phyloP scores from a whole-genome alignment of 2,113 vertebrate genomes.

The Lathamus discolor region DNA sequence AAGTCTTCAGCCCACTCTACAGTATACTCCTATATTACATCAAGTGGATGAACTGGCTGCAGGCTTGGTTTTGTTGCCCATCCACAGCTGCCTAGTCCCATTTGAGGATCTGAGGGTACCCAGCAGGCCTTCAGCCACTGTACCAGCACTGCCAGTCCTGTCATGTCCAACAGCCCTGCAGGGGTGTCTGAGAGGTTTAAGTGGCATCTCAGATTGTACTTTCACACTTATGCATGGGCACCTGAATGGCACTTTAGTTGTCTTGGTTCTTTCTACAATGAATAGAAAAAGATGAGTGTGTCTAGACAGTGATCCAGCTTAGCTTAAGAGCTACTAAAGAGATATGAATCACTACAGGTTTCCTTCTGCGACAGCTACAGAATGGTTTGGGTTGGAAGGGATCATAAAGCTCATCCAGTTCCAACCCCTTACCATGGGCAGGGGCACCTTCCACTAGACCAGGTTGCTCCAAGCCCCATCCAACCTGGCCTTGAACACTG shows the following conservation, averaged over 20 bases:
- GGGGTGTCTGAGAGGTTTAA: neutral
- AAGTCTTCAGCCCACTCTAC: neutral
- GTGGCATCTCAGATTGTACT: neutral
- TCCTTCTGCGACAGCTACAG: neutral
- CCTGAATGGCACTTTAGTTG: neutral
- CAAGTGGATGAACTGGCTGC: too few relatives aligned
- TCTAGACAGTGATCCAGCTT: neutral
- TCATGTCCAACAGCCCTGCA: fast-evolving
- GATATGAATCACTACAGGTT: neutral
- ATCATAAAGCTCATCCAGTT: neutral
- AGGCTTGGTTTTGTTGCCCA: neutral
- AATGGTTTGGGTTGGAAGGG: neutral
- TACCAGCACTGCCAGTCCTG: neutral
- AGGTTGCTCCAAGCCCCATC: too few relatives aligned
- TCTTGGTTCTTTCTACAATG: neutral
- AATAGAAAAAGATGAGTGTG: neutral
- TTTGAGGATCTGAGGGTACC: neutral
- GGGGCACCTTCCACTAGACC: too few relatives aligned
- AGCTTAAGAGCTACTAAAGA: neutral
- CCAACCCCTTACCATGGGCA: neutral
- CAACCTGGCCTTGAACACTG: too few relatives aligned
- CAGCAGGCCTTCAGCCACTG: neutral
- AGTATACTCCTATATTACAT: neutral
- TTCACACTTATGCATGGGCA: neutral
- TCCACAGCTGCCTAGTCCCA: too few relatives aligned